These are phyloP conservation scores for Harpalus rubripes DNA, from an alignment of 2,888 invertebrate species.

Conservation along the genomic window DNA sequence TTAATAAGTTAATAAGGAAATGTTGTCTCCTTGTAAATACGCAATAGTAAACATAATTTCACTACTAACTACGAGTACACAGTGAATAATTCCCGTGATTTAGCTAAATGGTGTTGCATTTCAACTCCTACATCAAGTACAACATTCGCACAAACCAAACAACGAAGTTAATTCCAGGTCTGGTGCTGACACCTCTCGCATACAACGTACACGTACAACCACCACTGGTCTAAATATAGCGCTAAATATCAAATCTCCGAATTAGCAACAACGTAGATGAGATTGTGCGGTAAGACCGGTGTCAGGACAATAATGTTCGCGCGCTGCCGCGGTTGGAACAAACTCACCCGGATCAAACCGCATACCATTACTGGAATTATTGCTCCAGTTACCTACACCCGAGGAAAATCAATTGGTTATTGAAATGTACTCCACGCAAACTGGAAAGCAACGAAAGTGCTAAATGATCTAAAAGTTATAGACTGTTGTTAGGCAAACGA, in stretches of 20 bases:
- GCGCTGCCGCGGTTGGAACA: slow-evolving; percentile 7
- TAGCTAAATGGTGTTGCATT: too few relatives aligned
- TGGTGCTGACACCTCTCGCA: neutral
- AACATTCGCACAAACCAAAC: neutral
- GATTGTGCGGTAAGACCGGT: slow-evolving; percentile 43
- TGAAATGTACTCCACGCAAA: neutral
- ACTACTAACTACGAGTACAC: too few relatives aligned
- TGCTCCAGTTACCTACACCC: neutral
- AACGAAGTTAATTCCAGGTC: neutral
- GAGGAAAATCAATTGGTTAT: neutral
- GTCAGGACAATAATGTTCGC: slow-evolving; percentile 36
- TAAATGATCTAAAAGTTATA: too few relatives aligned
- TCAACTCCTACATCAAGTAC: too few relatives aligned
- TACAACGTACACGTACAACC: too few relatives aligned
- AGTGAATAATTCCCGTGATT: too few relatives aligned
- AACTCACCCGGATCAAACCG: slow-evolving; percentile 9
- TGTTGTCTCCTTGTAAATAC: too few relatives aligned
- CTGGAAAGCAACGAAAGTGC: neutral
- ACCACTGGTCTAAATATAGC: slow-evolving; percentile 20
- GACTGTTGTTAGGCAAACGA: too few relatives aligned
- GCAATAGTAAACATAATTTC: too few relatives aligned
- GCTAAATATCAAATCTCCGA: slow-evolving; percentile 40
- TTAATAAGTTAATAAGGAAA: too few relatives aligned
- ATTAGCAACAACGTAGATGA: slow-evolving; percentile 27
- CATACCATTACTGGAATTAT: slow-evolving; percentile 36